phyloP scores from a whole-genome alignment of 2,888 invertebrate genomes.

The Netelia inedita region DNA sequence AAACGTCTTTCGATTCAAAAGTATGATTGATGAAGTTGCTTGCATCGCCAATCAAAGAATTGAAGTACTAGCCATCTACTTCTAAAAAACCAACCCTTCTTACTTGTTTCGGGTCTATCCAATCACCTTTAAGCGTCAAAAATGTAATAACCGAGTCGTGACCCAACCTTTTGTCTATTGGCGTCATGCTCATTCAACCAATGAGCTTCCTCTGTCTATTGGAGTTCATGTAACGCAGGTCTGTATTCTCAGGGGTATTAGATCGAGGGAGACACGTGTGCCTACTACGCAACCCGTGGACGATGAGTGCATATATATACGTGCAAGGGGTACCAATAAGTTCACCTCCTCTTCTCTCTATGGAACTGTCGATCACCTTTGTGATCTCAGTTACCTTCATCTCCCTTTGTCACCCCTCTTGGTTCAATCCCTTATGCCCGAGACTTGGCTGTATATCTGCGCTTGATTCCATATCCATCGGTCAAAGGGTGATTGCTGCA shows the following conservation, averaged over 20 bases:
- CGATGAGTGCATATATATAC: constrained; percentile 10
- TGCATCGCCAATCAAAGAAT: no score
- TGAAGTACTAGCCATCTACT: no score
- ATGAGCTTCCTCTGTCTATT: constrained; percentile 10
- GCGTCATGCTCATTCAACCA: background rate
- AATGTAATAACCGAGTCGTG: background rate
- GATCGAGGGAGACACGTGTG: constrained; percentile 35
- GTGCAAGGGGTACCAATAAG: constrained; percentile 16
- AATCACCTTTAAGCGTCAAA: background rate
- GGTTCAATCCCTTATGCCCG: background rate
- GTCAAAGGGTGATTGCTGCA: constrained; percentile 78
- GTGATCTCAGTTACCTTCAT: constrained; percentile 27
- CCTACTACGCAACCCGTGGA: constrained; percentile 22
- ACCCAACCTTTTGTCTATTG: background rate
- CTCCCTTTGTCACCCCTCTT: constrained; percentile 6
- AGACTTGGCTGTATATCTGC: constrained; percentile 12
- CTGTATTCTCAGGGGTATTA: constrained; percentile 50
- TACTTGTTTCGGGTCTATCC: no score
- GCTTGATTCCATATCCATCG: constrained; percentile 55
- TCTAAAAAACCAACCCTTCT: no score
- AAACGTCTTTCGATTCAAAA: no score
- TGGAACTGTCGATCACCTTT: constrained; percentile 27
- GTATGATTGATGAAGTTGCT: no score
- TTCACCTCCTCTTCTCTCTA: no score
- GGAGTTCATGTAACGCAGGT: constrained; percentile 15